phyloP scores from a whole-genome alignment of 2,888 invertebrate genomes.

The Drosophila barbarae region DNA sequence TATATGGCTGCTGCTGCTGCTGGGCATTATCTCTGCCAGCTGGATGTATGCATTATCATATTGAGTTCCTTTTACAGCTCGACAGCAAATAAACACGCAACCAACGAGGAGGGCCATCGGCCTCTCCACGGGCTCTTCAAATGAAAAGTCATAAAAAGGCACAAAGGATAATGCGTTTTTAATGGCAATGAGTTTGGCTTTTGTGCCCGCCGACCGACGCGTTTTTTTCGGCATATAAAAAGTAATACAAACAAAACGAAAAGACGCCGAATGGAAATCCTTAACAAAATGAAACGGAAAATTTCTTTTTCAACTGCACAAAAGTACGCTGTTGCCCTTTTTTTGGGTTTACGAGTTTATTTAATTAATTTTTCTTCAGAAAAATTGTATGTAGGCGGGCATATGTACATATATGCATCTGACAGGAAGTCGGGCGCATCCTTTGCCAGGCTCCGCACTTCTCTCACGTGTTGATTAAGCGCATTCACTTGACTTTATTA shows the following conservation, averaged over 20 bases:
- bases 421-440: slow-evolving; percentile 38
- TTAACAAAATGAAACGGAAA: slow-evolving; percentile 48
- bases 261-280: slow-evolving; percentile 47
- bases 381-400: slow-evolving; percentile 18
- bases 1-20: slow-evolving; percentile 5
- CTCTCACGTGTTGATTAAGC: slow-evolving; percentile 68
- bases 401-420: slow-evolving; percentile 12
- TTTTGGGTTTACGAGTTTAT: slow-evolving; percentile 41
- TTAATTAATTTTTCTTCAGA: slow-evolving; percentile 61
- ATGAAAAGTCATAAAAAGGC: slow-evolving; percentile 72
- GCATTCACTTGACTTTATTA: slow-evolving; percentile 74
- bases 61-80: slow-evolving; percentile 57
- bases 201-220: slow-evolving; percentile 42
- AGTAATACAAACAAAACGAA: slow-evolving; percentile 48
- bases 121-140: slow-evolving; percentile 59
- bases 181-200: slow-evolving; percentile 70
- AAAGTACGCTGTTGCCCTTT: slow-evolving; percentile 16
- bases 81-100: slow-evolving; percentile 69
- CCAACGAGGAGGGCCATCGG: slow-evolving; percentile 36
- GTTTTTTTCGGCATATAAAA: slow-evolving; percentile 43
- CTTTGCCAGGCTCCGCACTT: slow-evolving; percentile 17
- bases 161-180: slow-evolving; percentile 74
- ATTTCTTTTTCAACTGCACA: slow-evolving; percentile 60
- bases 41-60: slow-evolving; percentile 53
- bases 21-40: slow-evolving; percentile 30